Base-by-base conservation (phyloP, 2,888 invertebrate species). In the Trachelus troglodyta region DNA sequence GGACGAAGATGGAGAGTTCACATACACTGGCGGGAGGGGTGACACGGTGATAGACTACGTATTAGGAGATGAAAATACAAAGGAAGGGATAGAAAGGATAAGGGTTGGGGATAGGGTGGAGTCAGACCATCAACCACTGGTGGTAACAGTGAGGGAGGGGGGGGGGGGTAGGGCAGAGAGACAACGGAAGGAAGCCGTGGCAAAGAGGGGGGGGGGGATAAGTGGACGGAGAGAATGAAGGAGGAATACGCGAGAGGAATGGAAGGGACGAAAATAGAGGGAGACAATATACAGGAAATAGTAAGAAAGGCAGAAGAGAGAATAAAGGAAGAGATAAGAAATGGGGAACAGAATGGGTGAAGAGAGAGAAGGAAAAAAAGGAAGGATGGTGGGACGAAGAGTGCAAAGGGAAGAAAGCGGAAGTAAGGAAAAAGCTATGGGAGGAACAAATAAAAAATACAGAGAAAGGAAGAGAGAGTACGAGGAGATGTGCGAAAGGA, bases 21-120 rank as follows among this genome's bases (percentile, higher is more conserved):
- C 56, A 33, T 75, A 34, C 34, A 69, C 23, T 1, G 75, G 75
- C 0, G 75, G 1, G 30, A 75, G 75, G 34, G 69, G 69, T 4
- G 34, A 75, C 12, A 75, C 75, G 0, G 75, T 75, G 23, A 75
- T 75, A 75, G 75, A 75, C 30, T 75, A 75, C 34, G 34, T 69
- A 30, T n/a, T 75, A 30, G 34, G 75, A 34, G 34, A 69, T 69
- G 34, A 23, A 33, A 35, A 75, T 4, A 34, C 34, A 30, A 34
- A 4, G 34, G 33, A 76, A 9, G 33, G 35, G 34, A 33, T 69
- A 23, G n/a, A 68, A 76, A 76, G 76, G 69, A 76, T 76, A 34
- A 37, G 69, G 34, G 76, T 69, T 0, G 69, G 76, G 34, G 31
- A 69, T 12, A 37, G 35, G 69, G 69, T 76, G 6, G 34, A 69